phyloP scores from a whole-genome alignment of 2,888 invertebrate species.

The Drosophila kambysellisi region DNA sequence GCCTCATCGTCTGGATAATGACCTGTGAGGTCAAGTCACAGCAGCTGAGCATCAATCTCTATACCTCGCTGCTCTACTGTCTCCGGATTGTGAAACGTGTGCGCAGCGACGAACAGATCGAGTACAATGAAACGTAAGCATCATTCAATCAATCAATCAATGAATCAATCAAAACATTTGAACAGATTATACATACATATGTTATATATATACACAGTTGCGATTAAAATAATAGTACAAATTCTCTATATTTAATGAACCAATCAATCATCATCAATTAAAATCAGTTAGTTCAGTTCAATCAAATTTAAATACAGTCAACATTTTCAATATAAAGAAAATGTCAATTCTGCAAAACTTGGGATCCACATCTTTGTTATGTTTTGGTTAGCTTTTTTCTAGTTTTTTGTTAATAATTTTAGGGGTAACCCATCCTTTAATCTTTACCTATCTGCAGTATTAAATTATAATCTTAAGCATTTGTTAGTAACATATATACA shows the following conservation, averaged over 20 bases:
- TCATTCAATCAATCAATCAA: background rate
- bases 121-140: slow-evolving; percentile 66
- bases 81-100: slow-evolving; percentile 89
- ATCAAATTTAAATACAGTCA: too few relatives aligned
- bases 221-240: background rate
- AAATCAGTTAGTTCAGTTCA: too few relatives aligned
- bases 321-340: too few relatives aligned
- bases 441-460: background rate
- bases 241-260: background rate
- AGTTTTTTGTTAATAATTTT: too few relatives aligned
- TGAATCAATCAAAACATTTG: background rate
- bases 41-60: slow-evolving; percentile 93
- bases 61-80: slow-evolving; percentile 93
- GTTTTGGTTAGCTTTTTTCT: too few relatives aligned
- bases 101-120: slow-evolving; percentile 60
- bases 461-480: background rate
- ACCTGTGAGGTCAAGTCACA: slow-evolving; percentile 92
- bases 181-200: background rate
- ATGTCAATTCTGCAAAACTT: too few relatives aligned
- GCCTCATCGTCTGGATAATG: slow-evolving; percentile 93
- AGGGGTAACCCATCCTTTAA: background rate
- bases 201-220: background rate
- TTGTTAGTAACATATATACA: background rate
- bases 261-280: too few relatives aligned
- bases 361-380: too few relatives aligned